phyloP scores from a whole-genome alignment of 1,140 invertebrate genomes.

The Aethina tumida region DNA sequence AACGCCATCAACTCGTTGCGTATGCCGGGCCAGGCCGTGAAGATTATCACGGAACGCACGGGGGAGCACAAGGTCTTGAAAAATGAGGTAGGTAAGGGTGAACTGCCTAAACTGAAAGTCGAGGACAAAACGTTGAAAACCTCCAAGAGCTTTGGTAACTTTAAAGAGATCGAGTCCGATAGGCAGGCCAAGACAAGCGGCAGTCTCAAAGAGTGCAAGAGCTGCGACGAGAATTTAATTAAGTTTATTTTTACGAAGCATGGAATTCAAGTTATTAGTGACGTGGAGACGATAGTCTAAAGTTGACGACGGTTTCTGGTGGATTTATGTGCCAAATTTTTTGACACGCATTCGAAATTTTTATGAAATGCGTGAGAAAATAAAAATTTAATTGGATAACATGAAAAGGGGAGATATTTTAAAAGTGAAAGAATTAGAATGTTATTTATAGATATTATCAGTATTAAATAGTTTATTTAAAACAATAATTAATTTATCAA shows the following conservation, averaged over 20 bases:
- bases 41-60: conserved; percentile 40
- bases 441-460: too few species aligned
- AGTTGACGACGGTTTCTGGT: too few species aligned
- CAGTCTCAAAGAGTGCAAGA: conserved; percentile 34
- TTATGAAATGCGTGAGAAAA: too few species aligned
- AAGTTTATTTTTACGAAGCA: conserved; percentile 62
- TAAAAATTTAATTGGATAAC: too few species aligned
- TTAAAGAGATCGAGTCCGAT: conserved; percentile 25
- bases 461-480: too few species aligned
- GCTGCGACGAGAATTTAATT: conserved; percentile 54
- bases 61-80: conserved; percentile 35
- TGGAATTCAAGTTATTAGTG: conserved; percentile 63
- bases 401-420: too few species aligned
- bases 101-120: conserved; percentile 10
- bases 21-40: conserved; percentile 44
- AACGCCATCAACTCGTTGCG: conserved; percentile 28
- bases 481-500: too few species aligned
- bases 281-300: conserved; percentile 62
- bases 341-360: too few species aligned
- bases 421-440: too few species aligned
- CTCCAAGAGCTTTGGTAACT: conserved; percentile 30
- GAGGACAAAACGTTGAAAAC: conserved; percentile 29
- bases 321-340: too few species aligned
- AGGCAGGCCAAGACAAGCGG: conserved; percentile 29
- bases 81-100: conserved; percentile 32